phyloP scores from a whole-genome alignment of 2,888 invertebrate species.

The Ramazzottius varieornatus region DNA sequence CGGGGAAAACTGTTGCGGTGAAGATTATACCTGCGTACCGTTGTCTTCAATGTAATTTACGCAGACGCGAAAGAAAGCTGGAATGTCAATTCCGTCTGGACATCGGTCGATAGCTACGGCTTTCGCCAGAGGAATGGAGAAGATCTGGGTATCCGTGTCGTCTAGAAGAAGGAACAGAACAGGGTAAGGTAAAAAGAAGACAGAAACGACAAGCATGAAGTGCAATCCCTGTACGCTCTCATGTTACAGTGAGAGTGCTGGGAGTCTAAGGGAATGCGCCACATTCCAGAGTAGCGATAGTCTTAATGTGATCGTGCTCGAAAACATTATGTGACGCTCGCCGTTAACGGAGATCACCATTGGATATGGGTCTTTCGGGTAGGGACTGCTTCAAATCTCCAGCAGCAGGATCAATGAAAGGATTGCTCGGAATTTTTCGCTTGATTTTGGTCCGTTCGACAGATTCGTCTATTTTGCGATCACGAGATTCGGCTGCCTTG shows the following conservation, averaged over 20 bases:
- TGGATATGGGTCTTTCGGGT: no score
- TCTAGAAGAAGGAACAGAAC: neutral
- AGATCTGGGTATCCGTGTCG: neutral
- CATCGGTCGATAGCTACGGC: neutral
- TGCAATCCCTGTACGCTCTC: no score
- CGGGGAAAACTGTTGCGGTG: neutral
- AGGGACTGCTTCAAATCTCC: neutral
- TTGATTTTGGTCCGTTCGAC: neutral
- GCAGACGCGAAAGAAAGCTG: neutral
- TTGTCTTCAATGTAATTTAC: conserved; percentile 1
- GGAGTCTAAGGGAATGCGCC: no score
- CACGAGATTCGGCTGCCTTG: neutral
- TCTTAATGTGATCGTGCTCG: no score
- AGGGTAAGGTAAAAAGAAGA: neutral
- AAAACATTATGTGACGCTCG: no score
- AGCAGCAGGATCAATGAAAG: neutral
- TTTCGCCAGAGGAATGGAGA: neutral
- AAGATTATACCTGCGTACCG: neutral
- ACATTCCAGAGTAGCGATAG: no score
- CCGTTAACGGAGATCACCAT: no score
- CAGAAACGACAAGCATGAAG: no score
- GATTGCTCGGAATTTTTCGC: neutral
- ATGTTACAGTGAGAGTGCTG: no score
- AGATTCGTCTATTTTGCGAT: neutral
- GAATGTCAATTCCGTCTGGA: neutral